Evolutionary conservation across 2,797 vertebrate genomes (phyloP), one percentile per base, ranked within the genome.

Genomic region (Chaunax sp.): DNA sequence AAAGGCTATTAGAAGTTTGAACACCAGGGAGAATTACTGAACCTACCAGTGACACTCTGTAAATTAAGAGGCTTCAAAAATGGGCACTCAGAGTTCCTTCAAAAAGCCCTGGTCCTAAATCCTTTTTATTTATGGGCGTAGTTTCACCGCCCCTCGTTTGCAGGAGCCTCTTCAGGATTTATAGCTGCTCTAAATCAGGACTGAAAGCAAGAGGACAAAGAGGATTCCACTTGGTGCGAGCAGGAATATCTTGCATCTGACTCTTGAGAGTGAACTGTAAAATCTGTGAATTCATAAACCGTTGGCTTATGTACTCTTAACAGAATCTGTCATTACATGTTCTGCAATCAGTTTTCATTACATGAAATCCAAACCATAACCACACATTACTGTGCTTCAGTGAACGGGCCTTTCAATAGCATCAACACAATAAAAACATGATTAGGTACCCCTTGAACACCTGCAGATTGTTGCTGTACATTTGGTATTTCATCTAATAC

Each of bases 181-280:
- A 87, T 79, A 72, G 88, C 88, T 87, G 88, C 91, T 84, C 83
- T 90, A 92, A 91, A 92, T 45, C 51, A 89, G 81, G 71, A 85
- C 80, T 92, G 82, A 89, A 90, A 89, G 83, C 73, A 82, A 75
- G 91, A 92, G 90, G 90, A 92, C 90, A 93, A 90, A 89, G 89
- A 30, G n/a, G 66, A 87, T 83, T 79, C 65, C 64, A 64, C 81
- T 77, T 75, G 87, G 87, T 84, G 77, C 77, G 82, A 76, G 69
- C 75, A 74, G 60, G 68, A 71, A 84, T 77, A 83, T 85, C 74
- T 81, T 67, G 61, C 75, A 81, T 78, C 65, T 59, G 52, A 63
- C 72, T 77, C 77, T 77, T 68, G 26, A 77, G 64, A 65, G 41
- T 62, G 38, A 79, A 80, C 74, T 67, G 69, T 64, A 62, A 84